Conservation (phyloP, 2,113 vertebrate genomes). For the Microcebus griseorufus region DNA sequence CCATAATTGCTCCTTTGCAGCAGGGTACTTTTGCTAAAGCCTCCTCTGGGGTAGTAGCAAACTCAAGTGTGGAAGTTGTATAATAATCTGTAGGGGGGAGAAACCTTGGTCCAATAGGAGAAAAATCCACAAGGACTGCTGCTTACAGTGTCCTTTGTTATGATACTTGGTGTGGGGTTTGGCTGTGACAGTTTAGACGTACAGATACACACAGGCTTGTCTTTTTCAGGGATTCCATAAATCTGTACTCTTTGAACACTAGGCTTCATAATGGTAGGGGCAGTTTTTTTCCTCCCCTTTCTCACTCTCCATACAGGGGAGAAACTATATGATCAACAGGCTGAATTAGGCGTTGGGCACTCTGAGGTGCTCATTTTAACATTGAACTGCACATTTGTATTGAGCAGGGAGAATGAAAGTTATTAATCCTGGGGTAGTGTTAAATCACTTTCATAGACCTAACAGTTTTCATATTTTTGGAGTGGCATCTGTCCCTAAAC, state of each 20-base stretch:
- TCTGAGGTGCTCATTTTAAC: neutral
- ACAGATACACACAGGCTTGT: neutral
- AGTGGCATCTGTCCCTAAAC: neutral
- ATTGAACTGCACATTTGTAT: neutral
- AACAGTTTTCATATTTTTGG: neutral
- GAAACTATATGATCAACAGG: neutral
- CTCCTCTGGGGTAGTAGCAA: neutral
- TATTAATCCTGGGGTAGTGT: neutral
- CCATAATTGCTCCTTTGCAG: neutral
- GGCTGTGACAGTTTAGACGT: neutral
- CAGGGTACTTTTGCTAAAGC: neutral
- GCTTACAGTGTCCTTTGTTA: neutral
- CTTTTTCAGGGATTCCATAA: neutral
- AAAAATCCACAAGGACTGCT: neutral
- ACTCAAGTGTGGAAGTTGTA: neutral
- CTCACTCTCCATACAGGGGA: neutral
- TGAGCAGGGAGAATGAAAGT: neutral
- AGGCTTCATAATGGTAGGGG: neutral
- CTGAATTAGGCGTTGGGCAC: neutral
- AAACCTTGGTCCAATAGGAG: neutral
- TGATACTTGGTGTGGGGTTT: neutral
- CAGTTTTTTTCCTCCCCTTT: neutral
- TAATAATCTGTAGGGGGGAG: neutral
- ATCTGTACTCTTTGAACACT: neutral
- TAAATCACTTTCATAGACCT: neutral